Base-by-base conservation (phyloP, 2,888 invertebrate species). In the Drosophila cyrtoloma region DNA sequence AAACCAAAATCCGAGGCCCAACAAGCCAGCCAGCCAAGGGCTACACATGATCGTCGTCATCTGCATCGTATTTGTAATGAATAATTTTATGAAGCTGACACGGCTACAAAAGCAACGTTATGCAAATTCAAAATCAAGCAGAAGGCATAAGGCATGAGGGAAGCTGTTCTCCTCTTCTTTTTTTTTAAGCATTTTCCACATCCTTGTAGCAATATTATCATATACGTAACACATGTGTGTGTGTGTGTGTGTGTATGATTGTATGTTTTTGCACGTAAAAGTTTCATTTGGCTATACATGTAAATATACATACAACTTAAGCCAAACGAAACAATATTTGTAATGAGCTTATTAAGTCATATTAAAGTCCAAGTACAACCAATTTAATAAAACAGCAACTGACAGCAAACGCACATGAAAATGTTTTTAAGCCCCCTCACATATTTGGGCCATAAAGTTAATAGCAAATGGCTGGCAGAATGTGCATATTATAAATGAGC, bases 291-390 rank as follows among this genome's bases (percentile, higher is more conserved):
- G 55, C 71, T 32, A 9, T 37, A 28, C 51, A 64, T 22, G 16
- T 26, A 47, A 16, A 47, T 9, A 16, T 10, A 53, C 73, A 42
- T 19, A 55, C 44, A 37, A 37, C 12, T 30, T 35, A 30, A 52
- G 28, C 22, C 33, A 61, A 58, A 42, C 69, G 62, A 60, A 79
- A 90, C 16, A 58, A 71, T 68, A 81, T 79, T 76, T 84, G 81
- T 84, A 90, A 90, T 89, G 84, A 90, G 91, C 82, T 86, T 90
- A 87, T 90, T 82, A 86, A 87, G 89, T 86, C 90, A 86, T 80
- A 87, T 90, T 84, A 89, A 90, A 87, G 91, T 75, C 85, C 73
- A 86, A 89, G 89, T 84, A 90, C 90, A 90, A 76, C 82, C 87
- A 90, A 87, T 87, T 87, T 90, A 70, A 86, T 74, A 80, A 75